Percentiles rank a stretch among this genome's conserved stretches.
Evolutionary conservation across 2,888 invertebrate species (phyloP).

Genomic region (Caenorhabditis sp.): DNA sequence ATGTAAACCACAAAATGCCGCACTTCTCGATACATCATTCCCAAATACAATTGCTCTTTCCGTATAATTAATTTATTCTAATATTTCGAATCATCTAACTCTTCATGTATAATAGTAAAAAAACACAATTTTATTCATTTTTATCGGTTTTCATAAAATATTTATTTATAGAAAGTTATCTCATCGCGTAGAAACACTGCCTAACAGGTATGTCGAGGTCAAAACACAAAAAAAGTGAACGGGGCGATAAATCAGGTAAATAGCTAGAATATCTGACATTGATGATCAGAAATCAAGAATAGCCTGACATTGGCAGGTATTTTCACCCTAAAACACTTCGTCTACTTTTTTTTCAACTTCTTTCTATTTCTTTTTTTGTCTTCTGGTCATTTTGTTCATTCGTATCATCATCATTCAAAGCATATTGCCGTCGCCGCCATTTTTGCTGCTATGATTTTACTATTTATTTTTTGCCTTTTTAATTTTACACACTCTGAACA

Average conservation of each 20-base stretch:
- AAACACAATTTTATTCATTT: no score
- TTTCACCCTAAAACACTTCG: background rate
- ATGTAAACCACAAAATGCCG: conserved; percentile 78
- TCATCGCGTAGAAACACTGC: no score
- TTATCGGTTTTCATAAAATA: no score
- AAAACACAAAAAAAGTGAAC: background rate
- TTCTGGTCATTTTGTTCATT: background rate
- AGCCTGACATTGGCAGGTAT: background rate
- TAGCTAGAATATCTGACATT: background rate
- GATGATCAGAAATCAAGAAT: background rate
- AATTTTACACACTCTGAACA: background rate
- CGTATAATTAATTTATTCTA: conserved; percentile 6
- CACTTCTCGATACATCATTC: conserved; percentile 39
- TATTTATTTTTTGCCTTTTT: background rate
- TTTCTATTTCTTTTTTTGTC: background rate
- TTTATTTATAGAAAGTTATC: no score
- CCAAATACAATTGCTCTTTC: conserved; percentile 28
- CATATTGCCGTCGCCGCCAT: background rate
- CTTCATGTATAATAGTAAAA: background rate
- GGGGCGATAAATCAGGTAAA: no score
- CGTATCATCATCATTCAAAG: background rate
- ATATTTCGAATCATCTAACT: no score
- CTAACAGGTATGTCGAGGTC: background rate
- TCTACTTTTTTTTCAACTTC: no score
- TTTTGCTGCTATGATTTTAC: background rate